Evolutionary conservation across 30 jellyfish, hydroid and myxozoan species (phyloP).

Genomic region (Aurelia aurita complex sp. Pacific): DNA sequence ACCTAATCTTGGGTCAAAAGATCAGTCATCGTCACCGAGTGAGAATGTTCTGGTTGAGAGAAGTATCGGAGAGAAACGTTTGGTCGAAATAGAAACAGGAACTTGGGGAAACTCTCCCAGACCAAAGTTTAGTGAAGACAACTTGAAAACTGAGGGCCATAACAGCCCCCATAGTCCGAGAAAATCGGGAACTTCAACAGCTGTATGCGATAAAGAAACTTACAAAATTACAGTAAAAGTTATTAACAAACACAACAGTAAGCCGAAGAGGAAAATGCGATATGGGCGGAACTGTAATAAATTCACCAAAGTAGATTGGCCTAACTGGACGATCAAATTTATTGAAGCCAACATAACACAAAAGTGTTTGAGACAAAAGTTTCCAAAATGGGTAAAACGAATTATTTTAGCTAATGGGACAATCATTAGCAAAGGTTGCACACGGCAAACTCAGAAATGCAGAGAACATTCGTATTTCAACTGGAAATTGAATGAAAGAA

Average conservation of each 20-base stretch:
- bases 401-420: constrained; percentile 31
- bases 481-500: constrained; percentile 1
- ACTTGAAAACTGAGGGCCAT: background rate
- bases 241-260: background rate
- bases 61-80: no score
- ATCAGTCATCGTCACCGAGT: no score
- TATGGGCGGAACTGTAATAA: background rate
- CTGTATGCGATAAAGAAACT: background rate
- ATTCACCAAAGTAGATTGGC: constrained; percentile 7
- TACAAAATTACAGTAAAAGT: background rate
- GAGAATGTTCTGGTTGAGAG: no score
- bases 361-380: constrained; percentile 1
- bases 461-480: constrained; percentile 34
- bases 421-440: constrained; percentile 35
- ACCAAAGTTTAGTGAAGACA: no score
- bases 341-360: background rate
- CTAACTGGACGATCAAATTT: constrained; percentile 47
- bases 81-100: no score
- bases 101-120: no score
- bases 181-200: background rate
- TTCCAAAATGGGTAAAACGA: constrained; percentile 46
- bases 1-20: no score
- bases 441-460: constrained; percentile 12
- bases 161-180: background rate
- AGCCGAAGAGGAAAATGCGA: background rate